Conservation (phyloP, 2,888 invertebrate genomes). For the Agrochola lota region DNA sequence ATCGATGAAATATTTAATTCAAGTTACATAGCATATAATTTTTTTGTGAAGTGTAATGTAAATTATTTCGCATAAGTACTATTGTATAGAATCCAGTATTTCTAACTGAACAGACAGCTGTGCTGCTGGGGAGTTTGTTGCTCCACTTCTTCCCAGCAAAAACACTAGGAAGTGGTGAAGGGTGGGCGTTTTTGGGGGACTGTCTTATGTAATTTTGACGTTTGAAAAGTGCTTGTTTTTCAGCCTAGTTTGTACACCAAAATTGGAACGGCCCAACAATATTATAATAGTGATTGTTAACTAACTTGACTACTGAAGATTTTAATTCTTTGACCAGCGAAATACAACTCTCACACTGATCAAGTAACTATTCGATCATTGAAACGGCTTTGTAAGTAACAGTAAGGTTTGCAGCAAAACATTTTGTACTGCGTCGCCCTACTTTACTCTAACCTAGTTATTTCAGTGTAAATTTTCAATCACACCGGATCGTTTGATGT, state of each 20-base stretch:
- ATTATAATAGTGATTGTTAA: neutral
- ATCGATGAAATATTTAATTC: neutral
- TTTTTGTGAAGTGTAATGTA: no score
- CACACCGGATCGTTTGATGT: constrained; percentile 28
- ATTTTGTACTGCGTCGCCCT: constrained; percentile 14
- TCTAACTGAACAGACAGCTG: no score
- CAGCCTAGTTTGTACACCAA: neutral
- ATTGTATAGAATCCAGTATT: no score
- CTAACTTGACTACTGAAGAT: neutral
- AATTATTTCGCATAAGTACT: no score
- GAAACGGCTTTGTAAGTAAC: neutral
- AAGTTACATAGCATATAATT: neutral
- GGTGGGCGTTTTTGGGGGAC: no score
- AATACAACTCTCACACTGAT: neutral
- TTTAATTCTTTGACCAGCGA: neutral
- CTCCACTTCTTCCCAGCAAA: no score
- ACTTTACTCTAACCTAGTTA: constrained; percentile 11
- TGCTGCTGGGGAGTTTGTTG: no score
- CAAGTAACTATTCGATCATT: neutral
- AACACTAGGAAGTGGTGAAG: no score
- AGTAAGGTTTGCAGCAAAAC: constrained; percentile 1
- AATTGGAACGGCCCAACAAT: neutral
- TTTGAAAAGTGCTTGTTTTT: no score
- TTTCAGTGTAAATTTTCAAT: constrained; percentile 46
- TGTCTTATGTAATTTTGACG: no score